Base-by-base conservation (phyloP, 37 sponge, comb jelly and placozoan species). In the Ephydatia muelleri region DNA sequence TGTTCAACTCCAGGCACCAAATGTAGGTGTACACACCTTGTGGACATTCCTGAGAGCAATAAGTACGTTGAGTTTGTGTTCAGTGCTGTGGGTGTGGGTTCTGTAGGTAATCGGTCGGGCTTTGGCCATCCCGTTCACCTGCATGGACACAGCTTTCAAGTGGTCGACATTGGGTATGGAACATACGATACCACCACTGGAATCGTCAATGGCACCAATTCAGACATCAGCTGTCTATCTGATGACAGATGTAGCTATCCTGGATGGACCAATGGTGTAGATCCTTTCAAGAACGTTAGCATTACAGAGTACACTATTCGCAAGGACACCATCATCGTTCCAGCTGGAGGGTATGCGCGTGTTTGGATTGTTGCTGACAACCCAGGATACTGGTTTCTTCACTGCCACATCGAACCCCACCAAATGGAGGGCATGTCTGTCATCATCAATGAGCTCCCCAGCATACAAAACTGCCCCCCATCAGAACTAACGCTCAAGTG, bases 371-470 rank as follows among this genome's bases (percentile, higher is more conserved):
- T 40, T 3, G 34, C 89, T 0, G 89, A 94, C 80, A 94, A 94
- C 69, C 89, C 89, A 16, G 94, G 94, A 8, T 68, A 57, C 39
- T 93, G 94, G 94, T 89, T 93, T 43, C 84, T 91, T 23, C 95
- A 94, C 77, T 94, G 95, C 34, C 95, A 94, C 81, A 79, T 94
- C 28, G 91, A 91, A 66, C 34, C 39, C 12, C 95, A 94, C 73
- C 88, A 88, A 72, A n/a, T 85, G 23, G 79, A 83, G n/a, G 92
- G 92, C 2, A 92, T 92, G 92, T 85, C 79, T 12, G 31, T 85
- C 16, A 29, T 92, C 48, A 74, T 90, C 30, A 67, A 81, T 68
- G 91, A 90, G 75, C 73, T 66, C 40, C 29, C 31, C 2, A 49
- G 66, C 34, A 47, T 29, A 57, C 38, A 80, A 43, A 76, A 85